A percentile compares a stretch with the other conserved stretches of the same genome.
Evolutionary conservation across 2,888 invertebrate genomes (phyloP).

Genomic region (Aleiodes alternator): DNA sequence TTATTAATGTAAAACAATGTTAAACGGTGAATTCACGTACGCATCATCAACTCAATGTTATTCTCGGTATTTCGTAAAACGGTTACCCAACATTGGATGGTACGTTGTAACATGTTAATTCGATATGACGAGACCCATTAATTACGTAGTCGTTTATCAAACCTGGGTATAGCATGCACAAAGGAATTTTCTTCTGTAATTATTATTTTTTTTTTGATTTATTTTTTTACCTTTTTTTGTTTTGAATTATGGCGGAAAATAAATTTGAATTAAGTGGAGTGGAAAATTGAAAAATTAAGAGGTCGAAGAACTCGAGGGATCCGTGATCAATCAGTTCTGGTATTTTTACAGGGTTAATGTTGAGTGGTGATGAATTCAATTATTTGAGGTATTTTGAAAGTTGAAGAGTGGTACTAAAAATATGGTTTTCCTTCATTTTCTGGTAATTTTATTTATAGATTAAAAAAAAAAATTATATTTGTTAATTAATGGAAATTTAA

Average conservation of each 20-base stretch:
- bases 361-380: too few relatives aligned
- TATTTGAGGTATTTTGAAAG: too few relatives aligned
- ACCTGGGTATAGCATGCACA: slow-evolving; percentile 29
- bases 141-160: slow-evolving; percentile 54
- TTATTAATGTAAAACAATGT: slow-evolving; percentile 6
- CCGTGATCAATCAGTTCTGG: not conserved
- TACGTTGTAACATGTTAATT: slow-evolving; percentile 57
- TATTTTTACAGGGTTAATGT: too few relatives aligned
- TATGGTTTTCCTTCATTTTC: too few relatives aligned
- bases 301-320: not conserved
- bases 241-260: not conserved
- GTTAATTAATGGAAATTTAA: too few relatives aligned
- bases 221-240: not conserved
- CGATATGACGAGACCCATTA: slow-evolving; percentile 63
- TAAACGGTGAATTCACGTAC: not conserved
- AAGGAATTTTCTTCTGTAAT: slow-evolving; percentile 9
- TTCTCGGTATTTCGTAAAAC: slow-evolving; percentile 13
- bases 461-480: too few relatives aligned
- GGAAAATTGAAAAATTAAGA: slow-evolving; percentile 28
- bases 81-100: not conserved
- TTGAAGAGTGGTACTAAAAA: too few relatives aligned
- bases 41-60: slow-evolving; percentile 29
- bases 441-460: too few relatives aligned
- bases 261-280: slow-evolving; percentile 1
- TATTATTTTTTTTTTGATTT: not conserved